Evolutionary conservation across 2,888 invertebrate genomes (phyloP).

Genomic region (Steinernema hermaphroditum): DNA sequence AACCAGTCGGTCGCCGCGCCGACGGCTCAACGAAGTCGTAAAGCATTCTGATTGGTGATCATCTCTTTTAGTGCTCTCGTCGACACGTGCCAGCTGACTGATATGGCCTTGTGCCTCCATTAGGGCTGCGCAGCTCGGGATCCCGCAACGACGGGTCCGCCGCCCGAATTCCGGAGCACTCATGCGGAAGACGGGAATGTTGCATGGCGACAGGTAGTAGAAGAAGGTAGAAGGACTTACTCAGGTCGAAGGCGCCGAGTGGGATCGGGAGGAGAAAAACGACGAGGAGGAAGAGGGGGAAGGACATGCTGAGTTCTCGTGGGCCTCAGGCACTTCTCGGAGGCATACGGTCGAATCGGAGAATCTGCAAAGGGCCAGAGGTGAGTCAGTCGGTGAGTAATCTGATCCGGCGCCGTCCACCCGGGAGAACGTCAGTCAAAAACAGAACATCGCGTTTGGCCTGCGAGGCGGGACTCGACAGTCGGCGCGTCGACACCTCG

Average conservation of each 20-base stretch:
- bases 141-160: neutral
- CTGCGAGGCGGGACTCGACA: conserved; percentile 21
- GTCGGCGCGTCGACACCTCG: conserved; percentile 30
- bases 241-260: conserved; percentile 9
- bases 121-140: conserved; percentile 3
- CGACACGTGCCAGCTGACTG: conserved; percentile 30
- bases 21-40: neutral
- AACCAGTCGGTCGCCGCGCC: neutral
- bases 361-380: conserved; percentile 4
- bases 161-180: neutral
- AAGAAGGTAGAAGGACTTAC: conserved; percentile 3
- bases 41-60: conserved; percentile 29
- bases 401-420: neutral
- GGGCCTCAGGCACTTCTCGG: neutral
- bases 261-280: neutral
- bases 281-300: neutral
- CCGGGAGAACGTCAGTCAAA: conserved; percentile 20
- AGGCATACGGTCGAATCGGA: conserved; percentile 17
- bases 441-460: conserved; percentile 19
- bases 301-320: neutral
- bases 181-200: conserved; percentile 1
- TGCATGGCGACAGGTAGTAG: too few relatives aligned
- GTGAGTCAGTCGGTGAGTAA: conserved; percentile 10
- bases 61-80: conserved; percentile 22
- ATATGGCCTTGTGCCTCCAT: conserved; percentile 13